phyloP scores from a whole-genome alignment of 2,797 vertebrate genomes.

The Danio aesculapii region DNA sequence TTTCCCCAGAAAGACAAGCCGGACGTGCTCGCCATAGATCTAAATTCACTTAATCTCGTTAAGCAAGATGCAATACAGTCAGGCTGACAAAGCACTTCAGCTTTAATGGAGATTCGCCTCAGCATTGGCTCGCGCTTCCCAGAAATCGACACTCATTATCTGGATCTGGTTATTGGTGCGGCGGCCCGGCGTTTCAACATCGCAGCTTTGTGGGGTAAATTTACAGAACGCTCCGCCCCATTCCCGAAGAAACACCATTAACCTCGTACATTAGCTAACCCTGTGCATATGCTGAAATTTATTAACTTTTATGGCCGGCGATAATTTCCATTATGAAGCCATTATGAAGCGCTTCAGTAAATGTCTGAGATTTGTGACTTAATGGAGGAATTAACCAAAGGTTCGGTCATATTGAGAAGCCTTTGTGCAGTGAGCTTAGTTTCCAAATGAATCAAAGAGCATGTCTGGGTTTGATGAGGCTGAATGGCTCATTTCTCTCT shows the following conservation, averaged over 20 bases:
- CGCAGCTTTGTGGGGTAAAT: slow-evolving; percentile 25
- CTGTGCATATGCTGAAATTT: slow-evolving; percentile 38
- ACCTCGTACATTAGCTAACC: slow-evolving; percentile 42
- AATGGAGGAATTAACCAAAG: slow-evolving; percentile 26
- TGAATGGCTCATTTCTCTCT: neutral
- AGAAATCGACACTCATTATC: slow-evolving; percentile 43
- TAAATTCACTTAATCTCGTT: slow-evolving; percentile 50
- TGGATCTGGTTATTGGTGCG: slow-evolving; percentile 11
- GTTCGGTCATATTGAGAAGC: slow-evolving; percentile 31
- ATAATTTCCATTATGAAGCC: slow-evolving; percentile 49
- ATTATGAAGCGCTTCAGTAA: slow-evolving; percentile 32
- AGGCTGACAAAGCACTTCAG: slow-evolving; percentile 38
- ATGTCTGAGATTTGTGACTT: slow-evolving; percentile 31
- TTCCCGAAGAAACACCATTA: slow-evolving; percentile 47
- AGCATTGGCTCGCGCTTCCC: slow-evolving; percentile 24
- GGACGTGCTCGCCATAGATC: slow-evolving; percentile 18
- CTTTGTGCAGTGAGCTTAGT: slow-evolving; percentile 10
- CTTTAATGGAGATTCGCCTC: slow-evolving; percentile 39
- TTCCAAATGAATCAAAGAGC: slow-evolving; percentile 4
- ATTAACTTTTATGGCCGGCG: slow-evolving; percentile 30
- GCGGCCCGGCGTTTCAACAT: slow-evolving; percentile 3
- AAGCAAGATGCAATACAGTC: slow-evolving; percentile 39
- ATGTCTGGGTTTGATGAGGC: neutral
- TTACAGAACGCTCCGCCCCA: slow-evolving; percentile 41
- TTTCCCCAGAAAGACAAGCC: slow-evolving; percentile 36